A percentile compares a stretch with the other conserved stretches of the same genome.
phyloP scores from a whole-genome alignment of 2,113 vertebrate genomes.

The Psammodynastes pulverulentus region DNA sequence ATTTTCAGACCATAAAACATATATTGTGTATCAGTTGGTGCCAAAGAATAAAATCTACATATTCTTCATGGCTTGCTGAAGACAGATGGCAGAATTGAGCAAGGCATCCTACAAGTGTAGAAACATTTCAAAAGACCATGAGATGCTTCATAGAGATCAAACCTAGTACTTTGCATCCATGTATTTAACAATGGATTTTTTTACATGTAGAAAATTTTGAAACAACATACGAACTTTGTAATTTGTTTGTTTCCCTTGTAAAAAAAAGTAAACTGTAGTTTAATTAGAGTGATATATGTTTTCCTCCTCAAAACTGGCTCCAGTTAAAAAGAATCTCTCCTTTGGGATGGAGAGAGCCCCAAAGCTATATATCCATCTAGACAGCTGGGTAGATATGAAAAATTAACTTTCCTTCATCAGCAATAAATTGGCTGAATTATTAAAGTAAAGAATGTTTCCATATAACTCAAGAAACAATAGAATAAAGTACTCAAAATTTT shows the following conservation, averaged over 20 bases:
- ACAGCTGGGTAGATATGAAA: background rate
- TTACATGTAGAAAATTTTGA: background rate
- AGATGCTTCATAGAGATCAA: slow-evolving; percentile 1
- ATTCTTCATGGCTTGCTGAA: slow-evolving; percentile 25
- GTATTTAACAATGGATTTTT: background rate
- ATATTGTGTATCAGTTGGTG: slow-evolving; percentile 24
- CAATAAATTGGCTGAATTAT: background rate
- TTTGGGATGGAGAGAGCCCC: background rate
- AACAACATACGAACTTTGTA: background rate
- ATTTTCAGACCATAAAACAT: slow-evolving; percentile 14
- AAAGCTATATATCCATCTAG: background rate
- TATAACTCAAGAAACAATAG: background rate
- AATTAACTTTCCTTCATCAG: background rate
- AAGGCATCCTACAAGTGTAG: slow-evolving; percentile 37
- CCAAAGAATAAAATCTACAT: slow-evolving; percentile 37
- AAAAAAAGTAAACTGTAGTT: background rate
- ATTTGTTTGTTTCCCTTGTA: background rate
- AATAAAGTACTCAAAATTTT: background rate
- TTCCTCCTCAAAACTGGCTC: background rate
- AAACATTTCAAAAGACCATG: slow-evolving; percentile 24
- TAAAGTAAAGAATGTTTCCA: background rate
- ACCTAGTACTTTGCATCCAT: background rate
- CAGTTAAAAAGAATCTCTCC: background rate
- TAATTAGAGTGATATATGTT: background rate
- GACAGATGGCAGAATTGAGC: slow-evolving; percentile 22